Conservation (phyloP, 92 coral and sea anemone genomes). For the Palythoa heliodiscus region DNA sequence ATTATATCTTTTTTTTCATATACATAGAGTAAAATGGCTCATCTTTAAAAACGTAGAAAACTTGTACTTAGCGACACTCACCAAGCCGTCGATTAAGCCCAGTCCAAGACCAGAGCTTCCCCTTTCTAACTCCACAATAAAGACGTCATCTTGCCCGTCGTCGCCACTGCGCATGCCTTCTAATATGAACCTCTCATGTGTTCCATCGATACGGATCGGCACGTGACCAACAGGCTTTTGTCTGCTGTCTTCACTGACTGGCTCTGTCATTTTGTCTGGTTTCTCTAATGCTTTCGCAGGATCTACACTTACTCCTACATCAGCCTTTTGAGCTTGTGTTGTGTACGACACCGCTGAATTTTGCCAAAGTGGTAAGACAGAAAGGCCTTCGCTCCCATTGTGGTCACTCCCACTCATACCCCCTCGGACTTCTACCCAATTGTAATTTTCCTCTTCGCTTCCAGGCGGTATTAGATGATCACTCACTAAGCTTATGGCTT, state of each 20-base stretch:
- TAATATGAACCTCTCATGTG: conserved; percentile 46
- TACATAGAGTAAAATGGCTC: no score
- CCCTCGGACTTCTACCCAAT: conserved; percentile 80
- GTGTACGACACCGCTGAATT: conserved; percentile 32
- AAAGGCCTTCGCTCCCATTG: conserved; percentile 60
- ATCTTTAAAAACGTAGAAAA: no score
- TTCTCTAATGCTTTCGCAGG: conserved; percentile 57
- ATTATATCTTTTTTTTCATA: no score
- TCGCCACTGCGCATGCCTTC: conserved; percentile 93
- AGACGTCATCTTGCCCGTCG: conserved; percentile 98
- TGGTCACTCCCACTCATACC: conserved; percentile 44
- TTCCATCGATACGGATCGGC: conserved; percentile 33
- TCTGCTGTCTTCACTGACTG: conserved; percentile 50
- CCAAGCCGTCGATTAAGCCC: conserved; percentile 98
- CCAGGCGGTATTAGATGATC: background rate
- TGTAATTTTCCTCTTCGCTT: conserved; percentile 55
- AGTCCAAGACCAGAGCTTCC: conserved; percentile 88
- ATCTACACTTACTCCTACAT: conserved; percentile 45
- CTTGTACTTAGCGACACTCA: conserved; percentile 30
- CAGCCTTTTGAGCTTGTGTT: conserved; percentile 41
- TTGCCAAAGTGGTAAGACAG: conserved; percentile 75
- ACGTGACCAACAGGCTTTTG: conserved; percentile 46
- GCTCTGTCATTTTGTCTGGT: conserved; percentile 70
- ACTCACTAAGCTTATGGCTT: background rate
- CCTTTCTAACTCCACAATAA: conserved; percentile 91